phyloP scores from a whole-genome alignment of 2,888 invertebrate species.

The Cyclophora punctaria region DNA sequence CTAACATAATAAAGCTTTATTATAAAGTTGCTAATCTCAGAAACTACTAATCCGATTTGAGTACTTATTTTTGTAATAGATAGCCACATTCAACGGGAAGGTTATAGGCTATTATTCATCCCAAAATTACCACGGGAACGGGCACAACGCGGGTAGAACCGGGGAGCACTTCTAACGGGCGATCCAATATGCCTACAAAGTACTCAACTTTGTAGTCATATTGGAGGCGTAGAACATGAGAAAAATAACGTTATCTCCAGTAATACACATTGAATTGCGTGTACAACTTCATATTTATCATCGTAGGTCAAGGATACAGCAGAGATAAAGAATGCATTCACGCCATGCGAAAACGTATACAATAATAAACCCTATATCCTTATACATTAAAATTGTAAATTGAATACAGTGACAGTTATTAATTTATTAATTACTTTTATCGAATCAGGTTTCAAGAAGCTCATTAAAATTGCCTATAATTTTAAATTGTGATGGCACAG shows the following conservation, averaged over 20 bases:
- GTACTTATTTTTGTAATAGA: no score
- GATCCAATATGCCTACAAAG: no score
- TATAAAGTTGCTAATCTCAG: no score
- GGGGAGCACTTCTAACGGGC: no score
- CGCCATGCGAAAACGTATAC: slow-evolving; percentile 11
- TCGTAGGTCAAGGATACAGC: slow-evolving; percentile 42
- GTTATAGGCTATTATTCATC: no score
- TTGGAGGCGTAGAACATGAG: not conserved
- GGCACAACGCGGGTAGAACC: no score
- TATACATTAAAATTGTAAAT: slow-evolving; percentile 3
- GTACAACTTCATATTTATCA: slow-evolving; percentile 29
- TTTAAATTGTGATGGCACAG: no score
- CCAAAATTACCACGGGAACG: no score
- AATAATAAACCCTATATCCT: slow-evolving; percentile 4
- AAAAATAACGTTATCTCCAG: not conserved
- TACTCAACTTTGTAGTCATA: no score
- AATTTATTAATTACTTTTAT: slow-evolving; percentile 23
- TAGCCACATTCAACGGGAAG: no score
- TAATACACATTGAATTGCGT: slow-evolving; percentile 5
- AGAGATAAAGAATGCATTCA: slow-evolving; percentile 31
- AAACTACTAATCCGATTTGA: no score
- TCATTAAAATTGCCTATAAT: not conserved
- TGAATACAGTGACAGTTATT: slow-evolving; percentile 9
- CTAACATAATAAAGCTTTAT: no score
- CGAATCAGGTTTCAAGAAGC: slow-evolving; percentile 13